phyloP scores from a whole-genome alignment of 2,888 invertebrate genomes.

The Petrolisthes cinctipes region DNA sequence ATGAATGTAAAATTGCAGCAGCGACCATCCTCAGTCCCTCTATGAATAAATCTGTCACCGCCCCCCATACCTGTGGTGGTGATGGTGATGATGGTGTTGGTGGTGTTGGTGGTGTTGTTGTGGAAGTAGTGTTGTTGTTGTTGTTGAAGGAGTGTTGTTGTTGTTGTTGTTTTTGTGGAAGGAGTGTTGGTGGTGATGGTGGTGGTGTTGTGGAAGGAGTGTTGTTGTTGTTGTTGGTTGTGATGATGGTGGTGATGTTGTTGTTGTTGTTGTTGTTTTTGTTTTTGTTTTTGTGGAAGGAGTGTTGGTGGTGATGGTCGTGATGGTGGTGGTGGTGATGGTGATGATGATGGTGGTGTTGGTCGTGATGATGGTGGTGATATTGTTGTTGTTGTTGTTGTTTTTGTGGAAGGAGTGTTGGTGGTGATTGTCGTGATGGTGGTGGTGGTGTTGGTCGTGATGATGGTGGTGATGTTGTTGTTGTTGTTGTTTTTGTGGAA shows the following conservation, averaged over 20 bases:
- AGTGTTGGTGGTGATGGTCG: not conserved
- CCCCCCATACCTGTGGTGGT: constrained; percentile 6
- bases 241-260: not conserved
- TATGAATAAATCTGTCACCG: constrained; percentile 5
- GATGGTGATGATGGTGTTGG: not conserved
- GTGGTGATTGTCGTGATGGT: not conserved
- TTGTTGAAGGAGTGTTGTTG: not conserved
- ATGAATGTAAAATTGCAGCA: constrained; percentile 7
- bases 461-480: not conserved
- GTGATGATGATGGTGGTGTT: not conserved
- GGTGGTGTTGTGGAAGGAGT: not conserved
- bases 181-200: not conserved
- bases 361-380: not conserved
- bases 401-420: no score
- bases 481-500: no score
- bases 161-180: not conserved
- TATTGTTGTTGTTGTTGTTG: not conserved
- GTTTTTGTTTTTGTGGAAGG: no score
- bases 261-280: not conserved
- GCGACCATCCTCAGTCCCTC: not conserved
- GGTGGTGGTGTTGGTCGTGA: not conserved
- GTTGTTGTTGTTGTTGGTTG: not conserved
- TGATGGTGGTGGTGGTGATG: not conserved
- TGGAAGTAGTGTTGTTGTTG: not conserved
- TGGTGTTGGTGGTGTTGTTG: not conserved